Conservation (phyloP, 1,140 invertebrate species). For the Diabrotica virgifera region DNA sequence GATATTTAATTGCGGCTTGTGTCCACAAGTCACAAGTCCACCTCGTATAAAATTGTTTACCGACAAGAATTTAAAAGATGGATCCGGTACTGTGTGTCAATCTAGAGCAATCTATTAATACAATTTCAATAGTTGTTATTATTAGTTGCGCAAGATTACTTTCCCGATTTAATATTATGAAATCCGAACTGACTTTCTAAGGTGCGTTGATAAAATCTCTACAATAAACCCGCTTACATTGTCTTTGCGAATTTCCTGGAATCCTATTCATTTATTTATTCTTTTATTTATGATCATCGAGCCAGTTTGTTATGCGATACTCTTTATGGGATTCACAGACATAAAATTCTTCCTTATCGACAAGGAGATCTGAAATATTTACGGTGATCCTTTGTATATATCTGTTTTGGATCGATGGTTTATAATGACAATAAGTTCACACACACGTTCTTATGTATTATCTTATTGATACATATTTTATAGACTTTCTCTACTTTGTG, state of each 20-base stretch:
- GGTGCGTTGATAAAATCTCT: conserved; percentile 22
- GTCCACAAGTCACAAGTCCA: no score
- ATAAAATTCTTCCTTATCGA: conserved; percentile 12
- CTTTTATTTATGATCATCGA: conserved; percentile 19
- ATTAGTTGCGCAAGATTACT: conserved; percentile 21
- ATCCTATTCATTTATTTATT: conserved; percentile 21
- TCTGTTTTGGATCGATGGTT: conserved; percentile 5
- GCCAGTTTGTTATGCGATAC: conserved; percentile 16
- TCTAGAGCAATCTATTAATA: conserved; percentile 17
- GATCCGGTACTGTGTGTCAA: conserved; percentile 11
- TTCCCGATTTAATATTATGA: conserved; percentile 23
- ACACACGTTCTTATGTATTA: not conserved
- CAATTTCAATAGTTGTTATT: conserved; percentile 21
- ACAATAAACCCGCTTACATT: conserved; percentile 13
- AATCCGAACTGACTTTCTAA: conserved; percentile 24
- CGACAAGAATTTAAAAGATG: no score
- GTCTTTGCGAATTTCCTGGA: conserved; percentile 17
- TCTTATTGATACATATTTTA: not conserved
- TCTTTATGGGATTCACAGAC: conserved; percentile 20
- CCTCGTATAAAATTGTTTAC: no score
- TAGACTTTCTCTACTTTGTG: not conserved
- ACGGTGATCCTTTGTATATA: conserved; percentile 10
- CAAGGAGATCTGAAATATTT: conserved; percentile 15
- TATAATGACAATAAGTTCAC: conserved; percentile 9
- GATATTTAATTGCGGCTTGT: no score